Evolutionary conservation across 2,797 vertebrate species (phyloP), one percentile per base, ranked within the genome.

Genomic region (Argentina silus): DNA sequence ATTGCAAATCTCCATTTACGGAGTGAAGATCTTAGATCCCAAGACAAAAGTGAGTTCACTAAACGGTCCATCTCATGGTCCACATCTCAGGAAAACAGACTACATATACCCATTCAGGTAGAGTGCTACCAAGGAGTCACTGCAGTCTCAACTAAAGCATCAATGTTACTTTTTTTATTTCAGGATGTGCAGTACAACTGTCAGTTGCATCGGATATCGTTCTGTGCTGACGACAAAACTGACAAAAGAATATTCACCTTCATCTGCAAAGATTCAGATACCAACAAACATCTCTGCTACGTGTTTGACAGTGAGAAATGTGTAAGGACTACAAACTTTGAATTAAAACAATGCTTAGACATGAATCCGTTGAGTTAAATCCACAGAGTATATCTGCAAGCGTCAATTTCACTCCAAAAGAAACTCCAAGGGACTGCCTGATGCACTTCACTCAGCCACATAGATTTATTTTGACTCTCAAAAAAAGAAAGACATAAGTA

Each of bases 271-370:
- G 97, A 99, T 90, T 97, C 97, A 0, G 97, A 99, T 78, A 97
- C 97, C 69, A 98, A 98, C 88, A 98, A 99, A 87, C 98, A 99
- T 78, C 95, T 99, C 81, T 99, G 98, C 92, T 99, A 96, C 15
- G 97, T 99, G 75, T 99, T 98, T 90, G 98, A 99, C 94, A 99
- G 98, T 77, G 98, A 99, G 78, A 99, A 98, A 93, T 99, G 97
- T 95, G 98, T 99, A 98, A 95, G 97, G 93, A 88, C 81, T 57
- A 8, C n/a, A 9, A 45, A 15, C 43, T 45, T 65, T 53, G 2
- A 8, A 6, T 51, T 47, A 19, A 2, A 63, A 6, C 57, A 45
- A 47, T 63, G 50, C 14, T 36, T 36, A 36, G 27, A 36, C 4
- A 36, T 36, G 27, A 36, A 36, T 36, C 27, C 27, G 27, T 36